Evolutionary conservation across 2,113 vertebrate genomes (phyloP), one percentile per base, ranked within the genome.

Genomic region (Rynchops niger): DNA sequence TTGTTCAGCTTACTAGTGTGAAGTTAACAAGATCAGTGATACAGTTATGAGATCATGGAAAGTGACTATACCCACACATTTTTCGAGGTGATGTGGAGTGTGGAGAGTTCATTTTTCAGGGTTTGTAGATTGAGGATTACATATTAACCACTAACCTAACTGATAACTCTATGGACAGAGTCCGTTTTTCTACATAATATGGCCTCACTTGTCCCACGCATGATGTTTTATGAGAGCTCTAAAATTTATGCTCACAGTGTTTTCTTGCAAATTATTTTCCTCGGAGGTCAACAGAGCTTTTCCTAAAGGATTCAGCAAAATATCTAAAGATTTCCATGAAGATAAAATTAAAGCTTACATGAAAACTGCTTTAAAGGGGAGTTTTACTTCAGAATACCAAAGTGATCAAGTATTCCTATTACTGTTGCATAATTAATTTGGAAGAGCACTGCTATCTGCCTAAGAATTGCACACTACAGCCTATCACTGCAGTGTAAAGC

Each of bases 151-250:
- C 79, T 95, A 94, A 93, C 95, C 93, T 86, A 96, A 94, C 95
- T 96, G 97, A 97, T 97, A 97, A 93, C 55, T 92, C 86, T 62
- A 90, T 90, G 96, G 97, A 92, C 97, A 98, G 97, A 97, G 96
- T 97, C 95, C 86, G 0, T 84, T 97, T 79, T 91, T 77, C 83
- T 59, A 30, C 77, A 84, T 85, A 95, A 92, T 72, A 94, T 45
- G 38, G 84, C 56, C 84, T 94, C 69, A 42, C 86, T 92, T 84
- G 58, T 97, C 62, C 82, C 76, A 47, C 61, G 87, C 73, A 77
- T 65, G 62, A 88, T 85, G 87, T 96, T 97, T 97, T 97, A 97
- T 95, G 91, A 91, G 96, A 77, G 89, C 93, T 95, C 85, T 96
- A 93, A 95, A 96, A 88, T 63, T 77, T 91, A 80, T 83, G 78